These are phyloP conservation scores for Thoracochromis brauschi DNA, from an alignment of 2,113 vertebrate genomes.

Conservation along the genomic window DNA sequence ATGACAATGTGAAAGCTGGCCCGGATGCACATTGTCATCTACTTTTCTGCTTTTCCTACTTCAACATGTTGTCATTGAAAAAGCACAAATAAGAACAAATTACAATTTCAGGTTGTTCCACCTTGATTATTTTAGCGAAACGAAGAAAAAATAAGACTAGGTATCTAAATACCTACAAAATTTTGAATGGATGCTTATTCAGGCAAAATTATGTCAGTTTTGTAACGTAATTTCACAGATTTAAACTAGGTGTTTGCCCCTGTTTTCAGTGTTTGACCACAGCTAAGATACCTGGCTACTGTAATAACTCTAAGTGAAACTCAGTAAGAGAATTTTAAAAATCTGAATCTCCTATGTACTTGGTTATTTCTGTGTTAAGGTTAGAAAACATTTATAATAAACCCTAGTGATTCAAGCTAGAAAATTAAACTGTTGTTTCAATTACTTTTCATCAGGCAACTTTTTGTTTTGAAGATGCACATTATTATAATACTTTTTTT, in stretches of 20 bases:
- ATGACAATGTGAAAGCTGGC: not conserved
- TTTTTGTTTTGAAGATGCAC: not conserved
- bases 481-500: not conserved
- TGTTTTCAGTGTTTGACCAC: not conserved
- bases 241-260: not conserved
- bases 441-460: not conserved
- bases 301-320: not conserved
- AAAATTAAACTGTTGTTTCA: not conserved
- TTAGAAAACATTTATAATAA: not conserved
- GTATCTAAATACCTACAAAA: not conserved
- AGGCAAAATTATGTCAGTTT: not conserved
- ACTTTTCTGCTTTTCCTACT: not conserved
- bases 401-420: not conserved
- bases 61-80: not conserved
- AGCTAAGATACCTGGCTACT: not conserved
- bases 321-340: not conserved
- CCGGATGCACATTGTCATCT: not conserved
- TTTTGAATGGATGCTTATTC: not conserved
- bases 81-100: not conserved
- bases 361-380: not conserved
- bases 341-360: not conserved
- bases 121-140: not conserved
- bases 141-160: not conserved
- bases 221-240: not conserved
- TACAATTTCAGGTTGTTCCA: not conserved